Conservation (phyloP, 2,888 invertebrate genomes). For the Dasysyrphus tricinctus region DNA sequence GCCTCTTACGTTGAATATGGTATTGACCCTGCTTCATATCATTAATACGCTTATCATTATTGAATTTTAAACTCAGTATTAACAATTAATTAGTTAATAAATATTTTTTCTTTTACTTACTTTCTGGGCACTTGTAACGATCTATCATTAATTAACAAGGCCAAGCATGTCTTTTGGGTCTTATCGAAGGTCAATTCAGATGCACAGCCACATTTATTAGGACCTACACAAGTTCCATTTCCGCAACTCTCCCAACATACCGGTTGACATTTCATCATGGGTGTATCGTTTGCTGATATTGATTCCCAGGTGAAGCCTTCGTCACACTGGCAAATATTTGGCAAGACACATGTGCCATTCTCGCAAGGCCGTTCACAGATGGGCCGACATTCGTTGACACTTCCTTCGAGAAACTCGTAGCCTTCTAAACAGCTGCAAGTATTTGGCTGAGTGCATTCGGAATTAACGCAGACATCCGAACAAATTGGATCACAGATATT, state of each 20-base stretch:
- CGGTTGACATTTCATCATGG: constrained; percentile 74
- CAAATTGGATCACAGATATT: constrained; percentile 79
- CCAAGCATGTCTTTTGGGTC: constrained; percentile 74
- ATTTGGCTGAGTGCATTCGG: constrained; percentile 85
- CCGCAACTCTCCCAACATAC: constrained; percentile 77
- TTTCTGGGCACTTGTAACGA: constrained; percentile 59
- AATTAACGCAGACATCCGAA: constrained; percentile 80
- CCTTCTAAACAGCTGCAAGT: constrained; percentile 84
- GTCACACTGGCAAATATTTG: constrained; percentile 85
- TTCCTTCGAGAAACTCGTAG: constrained; percentile 79
- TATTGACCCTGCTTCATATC: constrained; percentile 4
- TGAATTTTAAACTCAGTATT: neutral
- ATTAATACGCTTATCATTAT: neutral
- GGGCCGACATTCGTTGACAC: constrained; percentile 80
- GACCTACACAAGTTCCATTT: constrained; percentile 76
- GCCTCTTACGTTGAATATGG: neutral
- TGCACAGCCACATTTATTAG: constrained; percentile 76
- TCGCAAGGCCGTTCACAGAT: constrained; percentile 79
- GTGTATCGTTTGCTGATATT: constrained; percentile 63
- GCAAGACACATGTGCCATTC: constrained; percentile 80
- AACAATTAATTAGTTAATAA: neutral
- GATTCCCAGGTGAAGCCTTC: constrained; percentile 80
- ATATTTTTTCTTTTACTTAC: constrained; percentile 67
- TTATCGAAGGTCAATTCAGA: constrained; percentile 74
- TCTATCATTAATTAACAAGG: constrained; percentile 8